Base-by-base conservation (phyloP, 2,888 invertebrate species). In the Apamea sordens region DNA sequence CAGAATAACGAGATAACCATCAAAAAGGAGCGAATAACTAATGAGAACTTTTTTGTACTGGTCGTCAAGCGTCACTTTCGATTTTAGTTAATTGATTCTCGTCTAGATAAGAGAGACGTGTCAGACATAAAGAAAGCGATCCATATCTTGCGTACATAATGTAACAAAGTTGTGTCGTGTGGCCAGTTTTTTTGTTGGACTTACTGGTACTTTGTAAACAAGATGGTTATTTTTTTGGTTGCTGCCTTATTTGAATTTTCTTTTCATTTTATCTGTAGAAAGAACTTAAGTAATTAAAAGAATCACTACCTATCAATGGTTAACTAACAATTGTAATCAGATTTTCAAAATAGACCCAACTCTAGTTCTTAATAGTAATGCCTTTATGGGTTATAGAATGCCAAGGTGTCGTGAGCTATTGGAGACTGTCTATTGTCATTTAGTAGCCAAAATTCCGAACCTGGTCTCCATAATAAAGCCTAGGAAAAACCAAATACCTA, bases 41-140 rank as follows among this genome's bases (percentile, higher is more conserved):
- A 90, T 90, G 78, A 90, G 89, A 91, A 86, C 87, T 88, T 86
- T 89, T 89, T 87, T 71, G 88, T 90, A 87, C 77, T 83, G 81
- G 84, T 80, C 86, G 89, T 93, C 87, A 79, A 59, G 68, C 71
- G 71, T 86, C 86, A 88, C 95, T 96, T 95, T 95, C 95, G 89
- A 92, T 96, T 95, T 91, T 85, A 84, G 86, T 93, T 94, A 95
- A 95, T 95, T 95, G 96, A 95, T 96, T 95, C 93, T 92, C 93
- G 94, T 93, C 87, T 82, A 91, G 95, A 95, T 95, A 93, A 90
- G 85, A 76, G 79, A 81, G 88, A 90, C 90, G 88, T 91, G 92
- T 90, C 85, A 90, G 90, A 90, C 90, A 89, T 85, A 90, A 90
- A 92, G 92, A 93, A 93, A 93, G 92, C 88, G 89, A 90, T 90